Base-by-base conservation (phyloP, 2,113 vertebrate species). In the Miniopterus natalensis region DNA sequence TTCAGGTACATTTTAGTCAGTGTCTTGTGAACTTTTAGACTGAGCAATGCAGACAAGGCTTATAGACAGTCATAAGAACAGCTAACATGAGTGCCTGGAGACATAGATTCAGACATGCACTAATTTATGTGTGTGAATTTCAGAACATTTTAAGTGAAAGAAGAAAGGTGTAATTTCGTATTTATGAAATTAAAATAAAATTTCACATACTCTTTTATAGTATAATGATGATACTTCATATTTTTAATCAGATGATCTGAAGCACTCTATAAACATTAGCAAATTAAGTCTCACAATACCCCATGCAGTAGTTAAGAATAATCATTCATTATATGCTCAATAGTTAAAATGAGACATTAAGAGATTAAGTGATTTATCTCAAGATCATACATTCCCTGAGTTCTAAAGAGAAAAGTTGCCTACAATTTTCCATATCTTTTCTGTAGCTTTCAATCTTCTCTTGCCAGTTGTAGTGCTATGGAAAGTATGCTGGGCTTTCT, bases 181-280 rank as follows among this genome's bases (percentile, higher is more conserved):
- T 96, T 97, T 97, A 97, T 97, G 91, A 97, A 97, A 97, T 97
- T 98, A 98, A 94, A 96, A 96, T 95, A 88, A 97, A 97, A 96
- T 96, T 95, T 90, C 73, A 70, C 83, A 92, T 80, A 95, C 80
- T 96, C 90, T 96, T 95, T 95, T 95, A 93, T 95, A 80, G 79
- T 91, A 80, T 91, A 95, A 96, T 92, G 74, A 97, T 88, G 92
- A 94, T 91, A 88, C 97, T 97, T 97, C 88, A 96, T 96, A 95
- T 89, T 97, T 97, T 92, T 96, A 97, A 97, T 97, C 96, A 97
- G 95, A 96, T 88, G 92, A 88, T 96, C 94, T 96, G 94, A 97
- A 96, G 97, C 74, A 97, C 97, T 96, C 92, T 96, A 91, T 97
- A 96, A 97, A 97, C 94, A 95, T 96, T 96, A 96, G 95, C 94